Conservation (phyloP, 1,140 invertebrate species). For the Drosophila aff. region DNA sequence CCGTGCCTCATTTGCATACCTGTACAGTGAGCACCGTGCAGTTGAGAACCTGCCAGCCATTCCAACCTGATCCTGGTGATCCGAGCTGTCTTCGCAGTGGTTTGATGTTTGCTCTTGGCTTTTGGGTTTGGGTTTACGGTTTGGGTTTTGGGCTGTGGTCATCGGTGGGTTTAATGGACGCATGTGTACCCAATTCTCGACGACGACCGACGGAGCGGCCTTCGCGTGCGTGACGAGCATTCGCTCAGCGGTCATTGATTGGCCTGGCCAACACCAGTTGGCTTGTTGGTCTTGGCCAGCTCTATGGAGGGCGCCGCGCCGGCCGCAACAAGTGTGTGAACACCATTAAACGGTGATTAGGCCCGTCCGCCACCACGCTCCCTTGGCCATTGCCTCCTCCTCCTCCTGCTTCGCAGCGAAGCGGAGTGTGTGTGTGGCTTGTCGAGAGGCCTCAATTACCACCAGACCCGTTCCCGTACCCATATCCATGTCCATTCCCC, state of each 20-base stretch:
- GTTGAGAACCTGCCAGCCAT: conserved; percentile 7
- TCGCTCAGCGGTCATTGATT: conserved; percentile 80
- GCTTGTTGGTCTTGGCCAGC: conserved; percentile 51
- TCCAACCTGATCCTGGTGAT: conserved; percentile 29
- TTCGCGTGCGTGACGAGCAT: conserved; percentile 81
- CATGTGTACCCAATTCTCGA: conserved; percentile 70
- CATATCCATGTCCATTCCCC: conserved; percentile 32
- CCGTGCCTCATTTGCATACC: conserved; percentile 69
- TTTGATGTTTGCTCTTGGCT: conserved; percentile 10
- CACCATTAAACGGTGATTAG: conserved; percentile 81
- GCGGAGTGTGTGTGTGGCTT: conserved; percentile 35
- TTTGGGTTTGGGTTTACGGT: not conserved
- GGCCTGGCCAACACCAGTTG: conserved; percentile 49
- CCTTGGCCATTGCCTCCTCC: conserved; percentile 32
- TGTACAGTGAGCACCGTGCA: conserved; percentile 26
- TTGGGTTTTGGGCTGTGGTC: conserved; percentile 20
- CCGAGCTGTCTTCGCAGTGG: conserved; percentile 39
- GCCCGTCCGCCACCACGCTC: conserved; percentile 37
- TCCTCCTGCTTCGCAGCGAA: not conserved
- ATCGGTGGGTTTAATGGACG: conserved; percentile 65
- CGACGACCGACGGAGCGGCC: conserved; percentile 57
- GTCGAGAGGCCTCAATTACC: conserved; percentile 55
- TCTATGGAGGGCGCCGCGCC: conserved; percentile 76
- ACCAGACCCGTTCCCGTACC: conserved; percentile 21
- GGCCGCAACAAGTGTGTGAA: conserved; percentile 79